Evolutionary conservation across 1,140 invertebrate species (phyloP), one percentile per base, ranked within the genome.

Genomic region (Diplogasteroides magnus): DNA sequence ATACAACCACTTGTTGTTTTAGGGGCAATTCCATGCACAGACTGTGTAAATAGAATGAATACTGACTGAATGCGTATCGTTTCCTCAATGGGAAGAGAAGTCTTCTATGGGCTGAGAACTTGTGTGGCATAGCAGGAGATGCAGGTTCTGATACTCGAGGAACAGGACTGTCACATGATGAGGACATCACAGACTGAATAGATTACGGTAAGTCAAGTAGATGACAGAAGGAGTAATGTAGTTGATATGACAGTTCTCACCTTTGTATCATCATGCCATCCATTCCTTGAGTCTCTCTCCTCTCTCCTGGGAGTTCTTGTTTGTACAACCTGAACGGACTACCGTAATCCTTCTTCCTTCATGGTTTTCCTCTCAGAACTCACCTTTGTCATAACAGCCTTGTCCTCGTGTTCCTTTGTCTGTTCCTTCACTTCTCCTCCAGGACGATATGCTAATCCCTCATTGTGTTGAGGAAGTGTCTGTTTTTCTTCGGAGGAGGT

Each of bases 71-170:
- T n/a, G 76, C 37, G 65, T 68, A 80, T 37, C 74, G 67, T 56
- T 79, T 79, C 28, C 76, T 66, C 23, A 81, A 60, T 14, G 79
- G 77, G 64, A 81, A 81, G n/a, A 81, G 61, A 23, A 83, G 76
- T 25, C 76, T 73, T 0, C 78, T 67, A 37, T 77, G 73, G 2
- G 72, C 66, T n/a, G 68, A 55, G 68, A 83, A 79, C 65, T 81
- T 83, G 62, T 76, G 78, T n/a, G 81, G 76, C 28, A 82, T 31
- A 28, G 79, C 79, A 11, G 79, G 79, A 32, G 68, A 73, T 23
- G 79, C 77, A 25, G 78, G 78, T 68, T 78, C 77, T 2, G 76
- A 78, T 29, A 81, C 72, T n/a, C 76, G 32, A 15, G 78, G 78
- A 26, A 78, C 62, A 25, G 73, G 73, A 14, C 64, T 67, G 27